These are phyloP conservation scores for Actinia tenebrosa DNA, from an alignment of 64 coral and sea anemone species.

Conservation along the genomic window DNA sequence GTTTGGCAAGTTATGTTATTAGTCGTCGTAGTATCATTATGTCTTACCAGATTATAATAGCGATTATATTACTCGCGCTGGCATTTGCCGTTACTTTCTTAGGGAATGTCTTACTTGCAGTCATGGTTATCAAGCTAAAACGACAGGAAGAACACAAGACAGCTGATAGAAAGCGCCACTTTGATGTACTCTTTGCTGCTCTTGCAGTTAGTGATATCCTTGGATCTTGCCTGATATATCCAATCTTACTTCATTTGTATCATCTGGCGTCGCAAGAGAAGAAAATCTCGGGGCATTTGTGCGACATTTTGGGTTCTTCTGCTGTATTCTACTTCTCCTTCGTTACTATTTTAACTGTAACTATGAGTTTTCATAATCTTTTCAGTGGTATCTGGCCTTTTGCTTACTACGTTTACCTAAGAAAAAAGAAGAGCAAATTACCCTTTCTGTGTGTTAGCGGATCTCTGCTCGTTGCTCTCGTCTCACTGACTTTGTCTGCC, in stretches of 20 bases:
- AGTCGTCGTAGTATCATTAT: neutral
- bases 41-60: neutral
- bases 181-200: neutral
- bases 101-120: neutral
- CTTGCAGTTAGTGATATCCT: neutral
- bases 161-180: conserved; percentile 1
- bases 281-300: neutral
- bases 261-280: neutral
- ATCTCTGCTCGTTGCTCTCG: neutral
- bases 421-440: neutral
- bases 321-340: neutral
- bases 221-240: conserved; percentile 1
- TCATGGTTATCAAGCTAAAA: conserved; percentile 3
- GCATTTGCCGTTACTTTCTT: neutral
- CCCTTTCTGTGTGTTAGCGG: neutral
- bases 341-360: neutral
- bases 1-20: too few relatives aligned
- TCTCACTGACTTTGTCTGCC: neutral
- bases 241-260: neutral
- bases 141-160: neutral
- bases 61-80: neutral
- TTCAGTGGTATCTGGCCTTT: neutral
- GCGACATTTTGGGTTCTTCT: neutral
- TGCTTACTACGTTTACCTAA: neutral
- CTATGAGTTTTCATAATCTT: neutral